Conservation (phyloP, 1,140 invertebrate species). For the Conopomorpha cramerella region DNA sequence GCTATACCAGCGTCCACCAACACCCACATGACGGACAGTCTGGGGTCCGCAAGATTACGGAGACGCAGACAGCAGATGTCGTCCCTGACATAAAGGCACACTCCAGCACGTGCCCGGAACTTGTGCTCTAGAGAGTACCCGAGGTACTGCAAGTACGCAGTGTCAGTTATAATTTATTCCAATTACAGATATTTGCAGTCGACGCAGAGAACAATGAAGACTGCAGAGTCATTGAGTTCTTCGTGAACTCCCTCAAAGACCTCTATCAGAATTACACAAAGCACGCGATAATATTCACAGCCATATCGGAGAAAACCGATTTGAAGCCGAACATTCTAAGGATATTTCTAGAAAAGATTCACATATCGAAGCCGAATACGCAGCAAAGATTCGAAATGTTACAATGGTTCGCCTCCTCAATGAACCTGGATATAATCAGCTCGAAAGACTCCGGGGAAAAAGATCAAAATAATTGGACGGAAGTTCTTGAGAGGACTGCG, state of each 20-base stretch:
- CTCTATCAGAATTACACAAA: conserved; percentile 64
- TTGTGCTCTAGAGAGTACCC: too few species aligned
- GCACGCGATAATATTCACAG: conserved; percentile 70
- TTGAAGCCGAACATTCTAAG: conserved; percentile 67
- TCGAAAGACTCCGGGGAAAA: conserved; percentile 7
- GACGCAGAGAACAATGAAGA: conserved; percentile 79
- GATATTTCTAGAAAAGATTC: conserved; percentile 71
- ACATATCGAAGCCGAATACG: conserved; percentile 64
- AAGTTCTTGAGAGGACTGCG: conserved; percentile 47
- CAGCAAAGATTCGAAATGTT: conserved; percentile 67
- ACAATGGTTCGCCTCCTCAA: conserved; percentile 71
- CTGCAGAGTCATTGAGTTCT: conserved; percentile 68
- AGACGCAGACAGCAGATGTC: too few species aligned
- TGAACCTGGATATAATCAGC: too few species aligned
- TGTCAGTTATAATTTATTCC: too few species aligned
- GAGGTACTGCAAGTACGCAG: too few species aligned
- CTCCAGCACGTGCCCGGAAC: too few species aligned
- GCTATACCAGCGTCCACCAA: too few species aligned
- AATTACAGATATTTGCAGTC: conserved; percentile 72
- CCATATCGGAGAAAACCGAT: conserved; percentile 64
- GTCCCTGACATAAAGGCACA: too few species aligned
- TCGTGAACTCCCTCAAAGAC: conserved; percentile 65
- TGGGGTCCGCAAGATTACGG: too few species aligned
- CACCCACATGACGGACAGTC: too few species aligned
- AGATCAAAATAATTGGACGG: conserved; percentile 12